Conservation (phyloP, 2,113 vertebrate species). For the Engraulis encrasicolus region DNA sequence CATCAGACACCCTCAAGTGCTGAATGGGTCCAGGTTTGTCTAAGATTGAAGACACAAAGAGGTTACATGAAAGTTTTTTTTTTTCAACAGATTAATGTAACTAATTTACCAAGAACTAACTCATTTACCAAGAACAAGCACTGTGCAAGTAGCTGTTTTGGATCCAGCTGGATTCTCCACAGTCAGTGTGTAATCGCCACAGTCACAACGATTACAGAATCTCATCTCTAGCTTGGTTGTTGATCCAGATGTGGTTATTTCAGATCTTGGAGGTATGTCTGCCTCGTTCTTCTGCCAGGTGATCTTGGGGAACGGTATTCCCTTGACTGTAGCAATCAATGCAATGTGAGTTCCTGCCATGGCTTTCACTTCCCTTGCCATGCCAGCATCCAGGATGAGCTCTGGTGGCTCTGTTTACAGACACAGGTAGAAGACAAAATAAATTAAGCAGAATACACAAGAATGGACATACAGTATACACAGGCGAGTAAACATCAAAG, state of each 20-base stretch:
- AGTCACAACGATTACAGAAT: conserved; percentile 88
- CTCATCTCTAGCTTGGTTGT: conserved; percentile 93
- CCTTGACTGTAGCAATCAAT: conserved; percentile 91
- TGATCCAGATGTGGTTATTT: conserved; percentile 85
- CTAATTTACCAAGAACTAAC: background rate
- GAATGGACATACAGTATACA: background rate
- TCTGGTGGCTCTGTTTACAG: conserved; percentile 87
- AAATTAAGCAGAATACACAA: background rate
- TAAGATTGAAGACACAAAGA: conserved; percentile 60
- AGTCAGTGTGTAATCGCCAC: conserved; percentile 92
- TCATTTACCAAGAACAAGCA: conserved; percentile 86
- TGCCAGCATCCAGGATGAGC: conserved; percentile 90
- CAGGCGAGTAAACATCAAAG: background rate
- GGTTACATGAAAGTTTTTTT: conserved; percentile 29
- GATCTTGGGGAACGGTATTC: conserved; percentile 92
- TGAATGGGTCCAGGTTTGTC: conserved; percentile 96
- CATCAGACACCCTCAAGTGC: conserved; percentile 88
- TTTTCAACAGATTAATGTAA: background rate
- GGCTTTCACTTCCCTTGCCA: conserved; percentile 92
- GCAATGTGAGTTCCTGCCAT: conserved; percentile 88
- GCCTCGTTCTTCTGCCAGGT: conserved; percentile 92
- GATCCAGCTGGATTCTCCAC: conserved; percentile 93
- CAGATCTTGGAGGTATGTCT: conserved; percentile 88
- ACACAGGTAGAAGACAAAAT: conserved; percentile 12
- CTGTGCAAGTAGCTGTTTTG: conserved; percentile 92